phyloP scores from a whole-genome alignment of 2,113 vertebrate species.

The Brachyistius frenatus region DNA sequence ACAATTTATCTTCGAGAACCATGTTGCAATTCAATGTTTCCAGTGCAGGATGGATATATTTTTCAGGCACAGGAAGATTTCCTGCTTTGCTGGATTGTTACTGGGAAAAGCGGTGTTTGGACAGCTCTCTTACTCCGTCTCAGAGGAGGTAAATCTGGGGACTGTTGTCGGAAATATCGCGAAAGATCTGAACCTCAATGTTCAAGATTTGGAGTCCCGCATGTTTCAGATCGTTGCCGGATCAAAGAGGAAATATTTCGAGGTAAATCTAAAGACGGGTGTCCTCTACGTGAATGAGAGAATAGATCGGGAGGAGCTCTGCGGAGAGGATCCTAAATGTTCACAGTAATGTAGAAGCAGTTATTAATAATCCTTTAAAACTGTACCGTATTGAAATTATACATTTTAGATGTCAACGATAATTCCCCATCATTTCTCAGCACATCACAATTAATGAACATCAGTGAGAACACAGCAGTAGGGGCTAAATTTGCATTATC shows the following conservation, averaged over 20 bases:
- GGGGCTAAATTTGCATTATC: conserved; percentile 75
- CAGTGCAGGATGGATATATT: too few species aligned
- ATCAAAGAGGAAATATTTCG: conserved; percentile 72
- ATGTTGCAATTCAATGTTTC: not conserved
- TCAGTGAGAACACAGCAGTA: conserved; percentile 62
- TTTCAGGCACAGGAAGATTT: too few species aligned
- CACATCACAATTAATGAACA: not conserved
- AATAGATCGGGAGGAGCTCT: conserved; percentile 72
- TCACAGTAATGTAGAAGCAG: conserved; percentile 71
- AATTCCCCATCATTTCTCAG: conserved; percentile 68
- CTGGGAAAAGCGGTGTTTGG: conserved; percentile 54
- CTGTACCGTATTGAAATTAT: conserved; percentile 71
- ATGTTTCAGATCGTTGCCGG: conserved; percentile 73
- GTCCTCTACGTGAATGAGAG: conserved; percentile 72
- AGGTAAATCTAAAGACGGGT: conserved; percentile 76
- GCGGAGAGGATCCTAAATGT: conserved; percentile 45
- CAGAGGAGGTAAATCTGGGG: conserved; percentile 77
- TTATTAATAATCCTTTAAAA: conserved; percentile 72
- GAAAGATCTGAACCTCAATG: conserved; percentile 70
- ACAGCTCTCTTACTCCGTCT: conserved; percentile 77
- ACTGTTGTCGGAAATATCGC: conserved; percentile 76
- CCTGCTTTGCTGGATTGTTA: conserved; percentile 63
- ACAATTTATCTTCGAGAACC: not conserved
- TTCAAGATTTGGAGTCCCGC: conserved; percentile 70
- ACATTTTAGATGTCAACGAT: conserved; percentile 77